A percentile compares a stretch with the other conserved stretches of the same genome.
Conservation (phyloP, 2,888 invertebrate species). For the Prenolepis imparis region DNA sequence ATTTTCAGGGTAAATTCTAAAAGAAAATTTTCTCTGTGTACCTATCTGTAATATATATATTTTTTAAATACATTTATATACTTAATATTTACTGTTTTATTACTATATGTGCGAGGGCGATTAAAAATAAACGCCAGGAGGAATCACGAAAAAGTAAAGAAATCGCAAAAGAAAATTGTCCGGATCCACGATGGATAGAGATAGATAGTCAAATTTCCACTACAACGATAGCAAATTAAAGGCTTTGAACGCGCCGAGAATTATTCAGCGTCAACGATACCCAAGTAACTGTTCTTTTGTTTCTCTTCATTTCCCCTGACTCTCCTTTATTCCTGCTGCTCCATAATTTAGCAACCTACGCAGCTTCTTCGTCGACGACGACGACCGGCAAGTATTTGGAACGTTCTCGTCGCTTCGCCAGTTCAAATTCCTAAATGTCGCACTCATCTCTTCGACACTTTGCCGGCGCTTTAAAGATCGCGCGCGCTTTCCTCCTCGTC, state of each 20-base stretch:
- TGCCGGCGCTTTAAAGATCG: constrained; percentile 21
- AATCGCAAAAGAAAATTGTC: neutral
- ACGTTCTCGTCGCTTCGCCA: constrained; percentile 63
- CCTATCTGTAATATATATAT: neutral
- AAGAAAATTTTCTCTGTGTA: no score
- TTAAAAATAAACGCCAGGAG: constrained; percentile 5
- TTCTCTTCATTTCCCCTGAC: constrained; percentile 32
- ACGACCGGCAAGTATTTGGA: constrained; percentile 68
- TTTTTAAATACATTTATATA: neutral
- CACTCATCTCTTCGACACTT: constrained; percentile 48
- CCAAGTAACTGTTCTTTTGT: constrained; percentile 31
- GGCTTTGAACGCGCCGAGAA: constrained; percentile 29
- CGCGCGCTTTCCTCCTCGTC: constrained; percentile 26
- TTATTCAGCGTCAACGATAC: constrained; percentile 48
- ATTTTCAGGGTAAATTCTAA: no score
- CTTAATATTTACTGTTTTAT: neutral
- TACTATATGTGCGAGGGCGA: neutral
- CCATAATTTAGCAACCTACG: constrained; percentile 68
- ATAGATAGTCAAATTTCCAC: constrained; percentile 25
- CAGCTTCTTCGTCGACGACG: constrained; percentile 38
- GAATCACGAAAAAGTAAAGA: neutral
- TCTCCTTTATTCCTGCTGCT: constrained; percentile 44
- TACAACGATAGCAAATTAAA: constrained; percentile 35
- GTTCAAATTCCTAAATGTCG: constrained; percentile 63
- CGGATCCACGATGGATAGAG: neutral